phyloP scores from a whole-genome alignment of 2,797 vertebrate species.

The Sebastes reedi region DNA sequence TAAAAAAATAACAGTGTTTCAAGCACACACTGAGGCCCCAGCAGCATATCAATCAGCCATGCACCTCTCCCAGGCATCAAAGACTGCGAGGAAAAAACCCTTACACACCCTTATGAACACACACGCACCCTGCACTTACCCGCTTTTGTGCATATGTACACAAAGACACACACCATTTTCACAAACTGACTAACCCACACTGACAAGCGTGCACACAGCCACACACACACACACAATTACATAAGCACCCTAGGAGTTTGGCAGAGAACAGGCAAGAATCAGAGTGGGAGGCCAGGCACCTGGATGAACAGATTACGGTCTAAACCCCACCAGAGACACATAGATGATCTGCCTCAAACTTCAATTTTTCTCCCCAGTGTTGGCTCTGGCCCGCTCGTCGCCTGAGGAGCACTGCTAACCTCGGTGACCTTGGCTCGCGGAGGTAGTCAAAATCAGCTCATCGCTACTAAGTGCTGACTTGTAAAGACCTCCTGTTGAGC shows the following conservation, averaged over 20 bases:
- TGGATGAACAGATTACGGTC: conserved; percentile 78
- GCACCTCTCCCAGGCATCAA: conserved; percentile 69
- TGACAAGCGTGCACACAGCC: conserved; percentile 16
- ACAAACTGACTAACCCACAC: conserved; percentile 62
- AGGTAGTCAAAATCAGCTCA: conserved; percentile 40
- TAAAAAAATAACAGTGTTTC: conserved; percentile 45
- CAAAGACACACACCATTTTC: conserved; percentile 63
- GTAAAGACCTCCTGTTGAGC: conserved; percentile 22
- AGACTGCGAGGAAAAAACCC: conserved; percentile 53
- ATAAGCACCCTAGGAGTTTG: conserved; percentile 78
- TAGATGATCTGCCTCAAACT: conserved; percentile 71
- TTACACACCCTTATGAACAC: conserved; percentile 74
- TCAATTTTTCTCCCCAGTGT: conserved; percentile 67
- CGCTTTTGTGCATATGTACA: conserved; percentile 67
- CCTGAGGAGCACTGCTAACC: conserved; percentile 56
- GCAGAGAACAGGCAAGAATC: conserved; percentile 72
- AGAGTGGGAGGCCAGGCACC: conserved; percentile 78
- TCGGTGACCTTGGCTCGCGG: conserved; percentile 59
- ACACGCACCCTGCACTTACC: conserved; percentile 71
- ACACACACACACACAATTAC: conserved; percentile 61
- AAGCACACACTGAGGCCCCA: conserved; percentile 45
- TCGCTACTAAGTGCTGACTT: conserved; percentile 37
- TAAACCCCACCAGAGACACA: conserved; percentile 76
- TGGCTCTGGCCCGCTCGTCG: conserved; percentile 49
- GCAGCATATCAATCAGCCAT: conserved; percentile 64